Evolutionary conservation across 2,797 vertebrate species (phyloP).

Genomic region (Buceros bicornis): DNA sequence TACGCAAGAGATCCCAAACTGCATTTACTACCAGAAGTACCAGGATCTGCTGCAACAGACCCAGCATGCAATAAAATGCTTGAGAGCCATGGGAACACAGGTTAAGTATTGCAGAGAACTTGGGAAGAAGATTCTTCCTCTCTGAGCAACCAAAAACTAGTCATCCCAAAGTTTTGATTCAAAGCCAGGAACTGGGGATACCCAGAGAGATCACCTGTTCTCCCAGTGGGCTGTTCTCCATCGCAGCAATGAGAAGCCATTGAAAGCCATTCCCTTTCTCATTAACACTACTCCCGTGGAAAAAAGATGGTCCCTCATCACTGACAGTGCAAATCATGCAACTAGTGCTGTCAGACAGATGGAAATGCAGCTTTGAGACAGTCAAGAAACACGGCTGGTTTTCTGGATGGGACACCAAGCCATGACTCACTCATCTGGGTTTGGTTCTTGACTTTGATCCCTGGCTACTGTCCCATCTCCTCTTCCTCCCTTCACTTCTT

Average conservation of each 20-base stretch:
- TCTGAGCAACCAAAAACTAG: neutral
- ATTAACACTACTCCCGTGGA: neutral
- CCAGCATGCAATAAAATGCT: neutral
- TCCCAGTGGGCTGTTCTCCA: neutral
- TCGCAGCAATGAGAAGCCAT: neutral
- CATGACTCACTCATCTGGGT: neutral
- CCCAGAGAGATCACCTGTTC: neutral
- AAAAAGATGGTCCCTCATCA: neutral
- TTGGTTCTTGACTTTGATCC: neutral
- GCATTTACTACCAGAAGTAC: neutral
- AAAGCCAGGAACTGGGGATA: neutral
- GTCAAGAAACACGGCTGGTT: neutral
- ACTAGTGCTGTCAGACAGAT: neutral
- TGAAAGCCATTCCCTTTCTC: neutral
- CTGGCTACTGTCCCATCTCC: neutral
- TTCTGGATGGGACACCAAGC: neutral
- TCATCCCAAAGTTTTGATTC: neutral
- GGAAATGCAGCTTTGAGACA: neutral
- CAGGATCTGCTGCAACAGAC: neutral
- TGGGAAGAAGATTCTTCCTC: neutral
- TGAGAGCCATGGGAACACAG: neutral
- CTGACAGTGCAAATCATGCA: neutral
- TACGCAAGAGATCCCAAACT: neutral
- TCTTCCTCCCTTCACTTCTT: neutral
- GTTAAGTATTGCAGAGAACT: neutral